phyloP scores from a whole-genome alignment of 1,140 invertebrate species.

The Cryptotermes secundus region DNA sequence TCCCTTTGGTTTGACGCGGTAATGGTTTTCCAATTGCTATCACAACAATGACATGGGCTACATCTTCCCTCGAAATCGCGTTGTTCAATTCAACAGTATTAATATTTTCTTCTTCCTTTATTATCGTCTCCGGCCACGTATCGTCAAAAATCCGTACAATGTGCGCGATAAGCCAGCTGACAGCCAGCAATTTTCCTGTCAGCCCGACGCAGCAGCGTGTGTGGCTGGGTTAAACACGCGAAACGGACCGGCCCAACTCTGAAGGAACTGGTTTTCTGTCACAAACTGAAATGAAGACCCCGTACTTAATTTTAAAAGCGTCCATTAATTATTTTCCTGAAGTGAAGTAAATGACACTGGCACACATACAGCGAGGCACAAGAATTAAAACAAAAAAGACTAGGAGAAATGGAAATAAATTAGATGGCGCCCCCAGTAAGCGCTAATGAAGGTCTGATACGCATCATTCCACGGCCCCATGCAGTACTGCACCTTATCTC shows the following conservation, averaged over 20 bases:
- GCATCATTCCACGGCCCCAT: constrained; percentile 3
- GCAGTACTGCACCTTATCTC: neutral
- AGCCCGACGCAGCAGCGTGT: neutral
- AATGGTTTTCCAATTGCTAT: constrained; percentile 17
- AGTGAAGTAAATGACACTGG: neutral
- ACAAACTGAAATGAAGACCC: neutral
- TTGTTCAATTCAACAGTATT: neutral
- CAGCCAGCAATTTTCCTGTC: constrained; percentile 4
- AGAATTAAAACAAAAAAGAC: neutral
- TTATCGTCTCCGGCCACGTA: neutral
- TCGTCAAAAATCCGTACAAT: neutral
- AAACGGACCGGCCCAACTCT: neutral
- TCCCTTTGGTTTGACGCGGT: neutral
- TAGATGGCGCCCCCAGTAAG: neutral
- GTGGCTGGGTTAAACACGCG: neutral
- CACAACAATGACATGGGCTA: neutral
- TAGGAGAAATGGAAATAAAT: neutral
- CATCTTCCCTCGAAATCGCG: neutral
- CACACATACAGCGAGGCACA: neutral
- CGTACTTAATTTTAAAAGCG: constrained; percentile 2
- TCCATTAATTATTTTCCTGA: constrained; percentile 11
- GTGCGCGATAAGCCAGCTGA: neutral
- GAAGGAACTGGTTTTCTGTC: neutral
- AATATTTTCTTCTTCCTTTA: neutral
- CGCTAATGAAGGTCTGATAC: neutral